Base-by-base conservation (phyloP, 1,140 invertebrate genomes). In the Drosophila parabipectinata region DNA sequence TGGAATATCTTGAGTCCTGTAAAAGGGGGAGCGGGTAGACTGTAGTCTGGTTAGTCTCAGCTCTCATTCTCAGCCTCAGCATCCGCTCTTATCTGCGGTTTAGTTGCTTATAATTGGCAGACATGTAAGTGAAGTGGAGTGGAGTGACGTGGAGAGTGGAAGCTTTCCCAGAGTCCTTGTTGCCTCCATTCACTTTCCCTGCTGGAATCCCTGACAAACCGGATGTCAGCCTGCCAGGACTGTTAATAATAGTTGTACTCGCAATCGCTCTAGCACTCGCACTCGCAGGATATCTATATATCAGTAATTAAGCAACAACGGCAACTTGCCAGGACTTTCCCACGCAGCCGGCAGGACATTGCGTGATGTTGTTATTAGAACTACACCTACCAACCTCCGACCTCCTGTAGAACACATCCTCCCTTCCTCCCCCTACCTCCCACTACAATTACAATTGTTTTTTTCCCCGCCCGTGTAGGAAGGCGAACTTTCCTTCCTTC, bases 61-160 rank as follows among this genome's bases (percentile, higher is more conserved):
- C 50, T 53, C 62, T 68, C 54, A 34, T 54, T 26, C 44, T 30
- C 54, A 64, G 61, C 61, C 54, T 63, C 82, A 87, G 80, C 80
- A 85, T 84, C 80, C 82, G 84, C 76, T 84, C 72, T 84, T 85
- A 85, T 87, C 82, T 85, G 82, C 83, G 82, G 82, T 85, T 76
- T 85, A 85, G 82, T 85, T 81, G 83, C 82, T 87, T 87, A 87
- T 85, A 85, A 85, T 85, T 85, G 82, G 82, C 83, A 85, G 83
- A 82, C 82, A 85, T 85, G 82, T 79, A 80, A 85, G 68, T 69
- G 47, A 47, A 52, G 45, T 77, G 72, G 63, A 54, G 45, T 58
- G 44, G 18, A 21, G 44, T 47, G 44, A 10, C 18, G 18, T 18
- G 44, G 18, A 18, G 8, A 4, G 47, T 18, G 14, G 75, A n/a